Evolutionary conservation across 2,888 invertebrate species (phyloP), one percentile per base, ranked within the genome.

Genomic region (Priocnemis perturbator): DNA sequence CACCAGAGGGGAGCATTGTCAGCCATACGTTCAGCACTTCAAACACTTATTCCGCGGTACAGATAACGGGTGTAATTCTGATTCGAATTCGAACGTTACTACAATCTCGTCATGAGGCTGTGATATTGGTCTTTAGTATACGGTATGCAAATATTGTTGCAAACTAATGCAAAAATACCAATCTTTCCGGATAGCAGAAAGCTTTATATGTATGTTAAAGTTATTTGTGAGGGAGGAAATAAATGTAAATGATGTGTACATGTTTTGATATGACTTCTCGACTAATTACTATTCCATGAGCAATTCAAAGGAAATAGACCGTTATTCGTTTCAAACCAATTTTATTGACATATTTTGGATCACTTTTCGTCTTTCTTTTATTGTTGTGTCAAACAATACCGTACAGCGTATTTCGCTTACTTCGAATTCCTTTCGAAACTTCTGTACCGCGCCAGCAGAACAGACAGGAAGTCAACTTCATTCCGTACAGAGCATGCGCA

Each of bases 1-100:
- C 63, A 81, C 86, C 2, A 85, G 85, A 37, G 85, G 86, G n/a
- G 89, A 89, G 57, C 83, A 86, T 69, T 89, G 88, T 68, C 88
- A 88, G 60, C 67, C 83, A 3, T 89, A 88, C 52, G 85, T 88
- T 44, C 88, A 88, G 64, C 81, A 89, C 69, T 89, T 87, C 62
- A 85, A 85, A 58, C 74, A 74, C 62, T 77, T 89, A 53, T 88
- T 88, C 56, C 82, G 83, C 23, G 76, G 73, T 62, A 82, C 79
- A 3, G 86, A 87, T 60, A 82, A 84, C 61, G 83, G 81, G 37
- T 86, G 84, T 60, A 83, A 83, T 75, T 86, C 86, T 2, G 87
- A 86, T 62, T 83, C 84, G 26, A 86, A 86, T 77, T 88, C 88
- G 1, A 88, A 85, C 62, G 67, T 84, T 11, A 87, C 88, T 3